Evolutionary conservation across 2,888 invertebrate species (phyloP).

Genomic region (Antheraea yamamai): DNA sequence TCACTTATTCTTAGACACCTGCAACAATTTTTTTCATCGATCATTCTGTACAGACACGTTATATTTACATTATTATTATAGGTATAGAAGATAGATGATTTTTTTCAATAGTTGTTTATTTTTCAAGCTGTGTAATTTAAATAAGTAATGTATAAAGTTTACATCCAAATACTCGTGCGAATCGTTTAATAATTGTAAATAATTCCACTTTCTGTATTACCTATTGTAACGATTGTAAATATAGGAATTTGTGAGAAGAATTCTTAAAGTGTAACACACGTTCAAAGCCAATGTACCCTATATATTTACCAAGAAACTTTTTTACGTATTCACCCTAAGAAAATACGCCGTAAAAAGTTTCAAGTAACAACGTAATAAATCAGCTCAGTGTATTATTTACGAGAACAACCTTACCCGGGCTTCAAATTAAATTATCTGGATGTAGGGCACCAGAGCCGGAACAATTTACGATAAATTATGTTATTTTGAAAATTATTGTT

Average conservation of each 20-base stretch:
- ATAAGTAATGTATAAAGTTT: too few species aligned
- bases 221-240: too few species aligned
- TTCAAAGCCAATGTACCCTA: neutral
- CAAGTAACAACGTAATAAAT: conserved; percentile 19
- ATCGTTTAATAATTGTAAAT: too few species aligned
- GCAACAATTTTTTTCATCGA: too few species aligned
- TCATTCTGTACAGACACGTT: too few species aligned
- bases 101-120: too few species aligned
- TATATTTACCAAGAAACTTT: conserved; percentile 7
- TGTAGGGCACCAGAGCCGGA: conserved; percentile 7
- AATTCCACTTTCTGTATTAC: neutral
- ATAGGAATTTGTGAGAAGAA: neutral
- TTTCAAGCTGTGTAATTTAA: too few species aligned
- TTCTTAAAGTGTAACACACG: neutral
- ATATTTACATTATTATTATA: too few species aligned
- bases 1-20: too few species aligned
- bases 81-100: too few species aligned
- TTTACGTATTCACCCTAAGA: conserved; percentile 9
- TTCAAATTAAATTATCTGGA: conserved; percentile 22
- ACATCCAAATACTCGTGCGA: neutral
- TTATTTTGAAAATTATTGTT: neutral
- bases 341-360: conserved; percentile 13
- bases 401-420: conserved; percentile 21
- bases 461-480: neutral
- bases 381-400: conserved; percentile 21